Evolutionary conservation across 1,140 invertebrate genomes (phyloP), one percentile per base, ranked within the genome.

Genomic region (Gonioctena quinquepunctata): DNA sequence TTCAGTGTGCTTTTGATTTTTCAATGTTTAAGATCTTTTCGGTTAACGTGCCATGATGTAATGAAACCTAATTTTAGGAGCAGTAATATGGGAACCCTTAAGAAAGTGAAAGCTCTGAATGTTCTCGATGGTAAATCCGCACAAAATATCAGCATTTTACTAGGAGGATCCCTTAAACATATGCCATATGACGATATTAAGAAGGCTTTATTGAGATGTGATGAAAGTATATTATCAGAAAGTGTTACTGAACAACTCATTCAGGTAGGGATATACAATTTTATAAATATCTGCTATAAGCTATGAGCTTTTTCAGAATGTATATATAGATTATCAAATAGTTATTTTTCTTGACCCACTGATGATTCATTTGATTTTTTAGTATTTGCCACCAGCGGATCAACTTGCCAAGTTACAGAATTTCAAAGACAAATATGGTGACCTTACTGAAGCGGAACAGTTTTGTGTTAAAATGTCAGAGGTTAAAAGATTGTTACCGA

Each of bases 71-170:
- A 66, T 66, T 83, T 67, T 77, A 91, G 89, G 75, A 86, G 25
- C 11, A 68, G 48, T 8, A 69, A 57, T 22, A 73, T 85, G 8
- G 87, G 87, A 19, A 88, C 90, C 1, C 66, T 88, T 64, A 98
- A 97, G 82, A 97, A 97, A 83, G 90, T 91, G 2, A 96, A 97
- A 84, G 93, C 96, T 81, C 84, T 98, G 0, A 94, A 93, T 81
- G 95, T 98, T 2, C 83, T 99, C 3, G 96, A 99, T 84, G 87
- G 89, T 3, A 99, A 98, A 85, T 87, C 94, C 1, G 96, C 96
- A 0, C 96, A 99, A 86, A 99, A 97, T 85, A 89, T 99, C n/a
- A 91, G 91, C 11, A 99, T 99, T 78, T 84, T 98, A 4, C 84
- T 98, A 0, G 92, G 91, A 23, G 94, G 96, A 2, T 93, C 94